Conservation (phyloP, 2,888 invertebrate species). For the Tuta absoluta region DNA sequence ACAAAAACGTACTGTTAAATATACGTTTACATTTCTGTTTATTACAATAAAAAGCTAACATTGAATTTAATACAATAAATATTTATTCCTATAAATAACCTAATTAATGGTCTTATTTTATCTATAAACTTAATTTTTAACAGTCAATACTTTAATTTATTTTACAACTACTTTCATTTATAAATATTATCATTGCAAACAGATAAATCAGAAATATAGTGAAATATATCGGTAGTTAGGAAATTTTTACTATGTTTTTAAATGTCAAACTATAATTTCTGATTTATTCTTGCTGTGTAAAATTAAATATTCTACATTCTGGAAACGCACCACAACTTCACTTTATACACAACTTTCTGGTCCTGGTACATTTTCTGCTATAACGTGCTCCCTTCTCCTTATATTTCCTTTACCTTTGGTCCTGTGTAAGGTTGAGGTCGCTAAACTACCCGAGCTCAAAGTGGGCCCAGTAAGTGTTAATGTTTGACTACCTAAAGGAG, state of each 20-base stretch:
- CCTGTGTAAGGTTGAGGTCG: conserved; percentile 73
- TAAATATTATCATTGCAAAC: neutral
- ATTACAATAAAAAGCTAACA: conserved; percentile 14
- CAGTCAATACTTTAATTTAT: conserved; percentile 16
- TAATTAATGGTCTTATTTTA: conserved; percentile 11
- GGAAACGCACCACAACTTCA: conserved; percentile 31
- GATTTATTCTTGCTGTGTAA: neutral
- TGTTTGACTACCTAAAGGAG: conserved; percentile 71
- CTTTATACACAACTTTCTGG: conserved; percentile 92
- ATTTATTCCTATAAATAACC: conserved; percentile 8
- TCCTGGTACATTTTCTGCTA: conserved; percentile 92
- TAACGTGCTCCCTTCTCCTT: conserved; percentile 87
- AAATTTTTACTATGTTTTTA: neutral
- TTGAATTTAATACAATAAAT: neutral
- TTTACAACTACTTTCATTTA: neutral
- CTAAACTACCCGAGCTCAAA: conserved; percentile 70
- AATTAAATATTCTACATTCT: neutral
- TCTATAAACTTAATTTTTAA: conserved; percentile 4
- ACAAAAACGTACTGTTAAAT: conserved; percentile 5
- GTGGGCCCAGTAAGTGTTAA: conserved; percentile 69
- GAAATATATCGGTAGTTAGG: neutral
- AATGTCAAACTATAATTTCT: neutral
- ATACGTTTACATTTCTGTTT: neutral
- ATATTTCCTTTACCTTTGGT: conserved; percentile 77
- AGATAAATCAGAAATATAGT: neutral